These are phyloP conservation scores for Catharus bicknelli DNA, from an alignment of 2,113 vertebrate species.

Conservation along the genomic window DNA sequence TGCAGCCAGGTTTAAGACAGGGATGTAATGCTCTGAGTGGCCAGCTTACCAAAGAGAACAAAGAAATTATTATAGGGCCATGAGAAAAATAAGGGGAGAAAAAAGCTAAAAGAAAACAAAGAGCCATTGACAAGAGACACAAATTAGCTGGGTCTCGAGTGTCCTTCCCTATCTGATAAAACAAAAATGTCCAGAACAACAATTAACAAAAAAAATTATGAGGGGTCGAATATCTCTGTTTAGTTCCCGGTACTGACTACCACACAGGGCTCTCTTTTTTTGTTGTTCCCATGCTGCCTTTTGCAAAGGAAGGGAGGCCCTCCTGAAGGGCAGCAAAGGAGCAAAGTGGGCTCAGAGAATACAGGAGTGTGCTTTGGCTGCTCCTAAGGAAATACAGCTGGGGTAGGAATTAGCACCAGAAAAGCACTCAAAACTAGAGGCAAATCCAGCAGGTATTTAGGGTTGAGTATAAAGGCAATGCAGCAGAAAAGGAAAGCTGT, in stretches of 20 bases:
- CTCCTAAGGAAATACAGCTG: neutral
- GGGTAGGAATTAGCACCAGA: neutral
- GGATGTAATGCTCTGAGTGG: neutral
- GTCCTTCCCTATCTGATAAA: slow-evolving; percentile 62
- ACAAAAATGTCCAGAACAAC: slow-evolving; percentile 49
- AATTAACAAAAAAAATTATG: neutral
- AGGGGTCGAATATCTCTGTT: slow-evolving; percentile 1
- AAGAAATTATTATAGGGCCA: slow-evolving; percentile 15
- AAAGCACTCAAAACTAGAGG: neutral
- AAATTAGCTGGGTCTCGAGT: slow-evolving; percentile 23
- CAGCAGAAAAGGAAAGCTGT: neutral
- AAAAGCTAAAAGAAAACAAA: slow-evolving; percentile 18
- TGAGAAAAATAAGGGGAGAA: neutral
- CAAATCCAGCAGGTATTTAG: neutral
- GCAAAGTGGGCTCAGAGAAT: neutral
- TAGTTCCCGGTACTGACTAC: neutral
- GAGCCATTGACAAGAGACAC: slow-evolving; percentile 42
- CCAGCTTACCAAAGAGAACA: slow-evolving; percentile 25
- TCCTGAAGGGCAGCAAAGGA: neutral
- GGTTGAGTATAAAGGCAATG: neutral
- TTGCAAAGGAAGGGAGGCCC: neutral
- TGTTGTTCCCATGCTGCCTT: neutral
- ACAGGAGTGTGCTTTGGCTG: neutral
- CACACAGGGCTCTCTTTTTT: neutral
- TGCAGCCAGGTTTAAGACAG: neutral